Evolutionary conservation across 2,113 vertebrate genomes (phyloP).

Genomic region (Nymphicus hollandicus): DNA sequence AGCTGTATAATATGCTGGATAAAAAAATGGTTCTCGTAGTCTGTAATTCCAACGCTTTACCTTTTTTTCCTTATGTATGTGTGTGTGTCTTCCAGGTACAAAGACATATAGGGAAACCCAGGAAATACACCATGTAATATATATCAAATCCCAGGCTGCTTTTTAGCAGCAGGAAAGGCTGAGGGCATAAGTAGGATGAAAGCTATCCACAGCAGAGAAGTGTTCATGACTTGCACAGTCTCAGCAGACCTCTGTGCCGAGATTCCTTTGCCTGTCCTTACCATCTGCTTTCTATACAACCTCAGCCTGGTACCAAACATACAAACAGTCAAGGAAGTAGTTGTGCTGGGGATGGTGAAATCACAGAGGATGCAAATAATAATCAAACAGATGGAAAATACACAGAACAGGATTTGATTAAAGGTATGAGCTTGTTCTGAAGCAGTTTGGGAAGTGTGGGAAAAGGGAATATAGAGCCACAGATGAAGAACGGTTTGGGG

Average conservation of each 20-base stretch:
- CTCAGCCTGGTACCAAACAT: neutral
- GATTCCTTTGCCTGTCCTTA: no score
- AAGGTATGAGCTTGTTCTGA: neutral
- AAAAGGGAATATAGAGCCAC: neutral
- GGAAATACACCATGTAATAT: neutral
- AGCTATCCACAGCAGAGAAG: neutral
- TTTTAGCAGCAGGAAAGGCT: neutral
- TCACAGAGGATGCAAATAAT: neutral
- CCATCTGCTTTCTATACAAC: neutral
- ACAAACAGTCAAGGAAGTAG: neutral
- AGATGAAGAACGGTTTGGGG: neutral
- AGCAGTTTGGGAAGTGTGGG: neutral
- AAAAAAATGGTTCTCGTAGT: neutral
- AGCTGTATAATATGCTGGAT: neutral
- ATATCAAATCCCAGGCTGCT: neutral
- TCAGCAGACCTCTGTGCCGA: neutral
- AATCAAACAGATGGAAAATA: neutral
- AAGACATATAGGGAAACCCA: neutral
- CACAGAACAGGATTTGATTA: neutral
- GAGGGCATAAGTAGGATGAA: rapidly evolving
- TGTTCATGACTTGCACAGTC: neutral
- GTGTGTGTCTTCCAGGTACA: neutral
- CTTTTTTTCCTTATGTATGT: neutral
- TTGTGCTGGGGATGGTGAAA: rapidly evolving
- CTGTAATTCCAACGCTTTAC: neutral